Percentiles rank a stretch among this genome's conserved stretches.
Conservation (phyloP, 2,888 invertebrate genomes). For the Eristalinus sepulchralis region DNA sequence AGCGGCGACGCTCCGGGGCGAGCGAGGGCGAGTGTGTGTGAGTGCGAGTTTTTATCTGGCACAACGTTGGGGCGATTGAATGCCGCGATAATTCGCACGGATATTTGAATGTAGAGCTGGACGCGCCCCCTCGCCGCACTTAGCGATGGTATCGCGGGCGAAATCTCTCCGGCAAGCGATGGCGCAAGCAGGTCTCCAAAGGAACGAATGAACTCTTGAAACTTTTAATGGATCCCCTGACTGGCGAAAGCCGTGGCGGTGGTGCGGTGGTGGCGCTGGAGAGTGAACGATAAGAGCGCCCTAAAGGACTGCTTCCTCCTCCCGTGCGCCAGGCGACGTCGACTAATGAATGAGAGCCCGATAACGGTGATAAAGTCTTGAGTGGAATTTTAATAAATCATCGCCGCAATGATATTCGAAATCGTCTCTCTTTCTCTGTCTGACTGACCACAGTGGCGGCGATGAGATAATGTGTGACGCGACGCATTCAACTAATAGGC, state of each 20-base stretch:
- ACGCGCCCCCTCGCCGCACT: background rate
- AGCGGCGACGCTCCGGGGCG: background rate
- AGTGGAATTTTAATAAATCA: constrained; percentile 72
- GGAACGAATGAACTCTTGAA: constrained; percentile 23
- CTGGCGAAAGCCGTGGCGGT: background rate
- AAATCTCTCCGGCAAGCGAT: constrained; percentile 49
- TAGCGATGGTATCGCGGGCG: background rate
- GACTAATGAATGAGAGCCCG: constrained; percentile 61
- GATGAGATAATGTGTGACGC: constrained; percentile 58
- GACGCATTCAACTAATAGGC: constrained; percentile 24
- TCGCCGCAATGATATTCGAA: constrained; percentile 68
- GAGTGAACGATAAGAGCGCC: constrained; percentile 53
- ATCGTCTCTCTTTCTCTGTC: constrained; percentile 4
- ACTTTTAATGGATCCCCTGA: constrained; percentile 65
- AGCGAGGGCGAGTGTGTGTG: constrained; percentile 8
- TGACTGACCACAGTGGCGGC: constrained; percentile 34
- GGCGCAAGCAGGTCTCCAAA: constrained; percentile 34
- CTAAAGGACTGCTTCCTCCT: constrained; percentile 50
- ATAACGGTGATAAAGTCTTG: constrained; percentile 70
- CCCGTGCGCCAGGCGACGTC: constrained; percentile 48
- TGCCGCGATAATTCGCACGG: constrained; percentile 38
- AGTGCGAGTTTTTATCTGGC: constrained; percentile 54
- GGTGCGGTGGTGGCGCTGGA: constrained; percentile 26
- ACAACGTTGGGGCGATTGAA: constrained; percentile 44
- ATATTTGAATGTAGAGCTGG: constrained; percentile 17